Evolutionary conservation across 2,113 vertebrate species (phyloP), one percentile per base, ranked within the genome.

Genomic region (Psophia crepitans): DNA sequence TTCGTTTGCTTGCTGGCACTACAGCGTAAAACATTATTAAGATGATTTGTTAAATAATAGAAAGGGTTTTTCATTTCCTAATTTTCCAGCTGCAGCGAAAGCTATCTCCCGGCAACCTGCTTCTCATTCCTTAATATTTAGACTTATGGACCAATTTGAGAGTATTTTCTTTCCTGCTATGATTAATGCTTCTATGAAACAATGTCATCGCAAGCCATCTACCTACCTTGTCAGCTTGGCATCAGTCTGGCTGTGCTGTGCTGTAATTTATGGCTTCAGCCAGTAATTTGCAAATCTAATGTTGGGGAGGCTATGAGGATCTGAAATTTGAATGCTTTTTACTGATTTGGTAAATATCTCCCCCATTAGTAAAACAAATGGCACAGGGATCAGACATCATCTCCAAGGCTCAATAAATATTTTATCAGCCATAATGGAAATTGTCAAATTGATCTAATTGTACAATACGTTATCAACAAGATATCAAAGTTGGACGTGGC

Each of bases 361-460:
- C 96, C 97, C 96, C 98, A 98, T 99, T 99, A 99, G 99, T 98
- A 98, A 99, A 99, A 98, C 98, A 99, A 99, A 99, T 99, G 99
- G 98, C 97, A 87, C 96, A 18, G 97, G 98, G 98, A 98, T 98
- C 98, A 98, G 99, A 99, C 99, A 99, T 99, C 98, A 98, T 99
- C 99, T 99, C 98, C 98, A 96, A 98, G 98, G 98, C 98, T 99
- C 98, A 97, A 99, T 99, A 99, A 99, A 99, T 99, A 99, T 99
- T 99, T 99, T 99, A 99, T 99, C 98, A 99, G 98, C 98, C 98
- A 97, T 99, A 99, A 99, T 99, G 99, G 99, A 99, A 99, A 99
- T 99, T 99, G 99, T 99, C 99, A 99, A 99, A 98, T 98, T 97
- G 98, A 97, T 98, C 99, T 99, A 99, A 99, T 99, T 99, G 99